A percentile compares a stretch with the other conserved stretches of the same genome.
Conservation (phyloP, 1,140 invertebrate genomes). For the Camponotus vicinus region DNA sequence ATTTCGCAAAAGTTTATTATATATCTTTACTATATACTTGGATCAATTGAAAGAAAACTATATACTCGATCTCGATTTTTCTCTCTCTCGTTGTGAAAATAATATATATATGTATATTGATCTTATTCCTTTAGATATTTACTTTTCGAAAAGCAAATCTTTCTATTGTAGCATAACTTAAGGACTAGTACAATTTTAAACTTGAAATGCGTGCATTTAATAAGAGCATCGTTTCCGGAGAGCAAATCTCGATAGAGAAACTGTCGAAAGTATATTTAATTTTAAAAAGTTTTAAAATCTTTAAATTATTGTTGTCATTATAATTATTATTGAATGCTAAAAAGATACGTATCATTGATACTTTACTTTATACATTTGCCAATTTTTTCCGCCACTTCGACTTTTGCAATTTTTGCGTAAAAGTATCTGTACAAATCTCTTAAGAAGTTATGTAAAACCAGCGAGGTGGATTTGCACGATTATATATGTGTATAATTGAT, state of each 20-base stretch:
- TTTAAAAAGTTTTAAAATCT: constrained; percentile 6
- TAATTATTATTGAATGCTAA: constrained; percentile 18
- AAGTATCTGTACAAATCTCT: constrained; percentile 17
- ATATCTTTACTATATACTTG: constrained; percentile 2
- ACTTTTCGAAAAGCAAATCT: constrained; percentile 1
- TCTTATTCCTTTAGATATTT: constrained; percentile 8
- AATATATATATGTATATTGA: background rate
- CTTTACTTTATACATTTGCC: constrained; percentile 14
- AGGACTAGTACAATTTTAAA: background rate
- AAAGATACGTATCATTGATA: constrained; percentile 7
- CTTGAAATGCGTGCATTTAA: background rate
- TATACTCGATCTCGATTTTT: background rate
- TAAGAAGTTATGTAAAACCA: constrained; percentile 48
- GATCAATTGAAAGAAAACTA: background rate
- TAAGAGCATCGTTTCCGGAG: background rate
- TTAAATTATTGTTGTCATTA: background rate
- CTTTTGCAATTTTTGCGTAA: background rate
- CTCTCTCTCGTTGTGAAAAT: background rate
- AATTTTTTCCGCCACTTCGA: background rate
- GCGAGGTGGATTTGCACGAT: constrained; percentile 43
- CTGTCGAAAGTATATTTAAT: background rate
- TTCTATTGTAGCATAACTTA: background rate
- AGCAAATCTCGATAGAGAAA: background rate
- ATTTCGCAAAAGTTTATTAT: constrained; percentile 33
- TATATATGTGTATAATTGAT: constrained; percentile 33